A percentile compares a stretch with the other conserved stretches of the same genome.
Conservation (phyloP, 2,113 vertebrate genomes). For the Leiothrix lutea region DNA sequence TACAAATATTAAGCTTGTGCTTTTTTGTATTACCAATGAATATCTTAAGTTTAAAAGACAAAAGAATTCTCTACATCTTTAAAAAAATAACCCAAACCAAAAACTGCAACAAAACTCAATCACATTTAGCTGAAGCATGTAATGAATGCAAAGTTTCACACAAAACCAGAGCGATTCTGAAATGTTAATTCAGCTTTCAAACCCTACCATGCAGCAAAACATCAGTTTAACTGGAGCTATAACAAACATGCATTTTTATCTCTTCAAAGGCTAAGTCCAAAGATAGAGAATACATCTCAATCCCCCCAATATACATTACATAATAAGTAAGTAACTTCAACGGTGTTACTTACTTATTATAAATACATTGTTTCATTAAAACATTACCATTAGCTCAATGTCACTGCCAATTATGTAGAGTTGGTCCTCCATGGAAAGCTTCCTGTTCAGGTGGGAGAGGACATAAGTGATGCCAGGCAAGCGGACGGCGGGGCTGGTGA, state of each 20-base stretch:
- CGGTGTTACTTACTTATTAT: not conserved
- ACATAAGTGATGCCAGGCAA: constrained; percentile 94
- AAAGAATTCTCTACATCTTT: not conserved
- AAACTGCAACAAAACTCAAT: not conserved
- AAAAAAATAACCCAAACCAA: not conserved
- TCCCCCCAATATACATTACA: rapidly evolving
- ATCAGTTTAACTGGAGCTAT: not conserved
- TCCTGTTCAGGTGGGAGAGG: constrained; percentile 94
- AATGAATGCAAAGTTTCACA: not conserved
- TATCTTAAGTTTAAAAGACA: not conserved
- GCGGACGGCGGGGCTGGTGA: constrained; percentile 94
- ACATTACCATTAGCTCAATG: constrained; percentile 94
- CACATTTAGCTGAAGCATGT: not conserved
- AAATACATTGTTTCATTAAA: not conserved
- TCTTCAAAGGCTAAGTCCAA: not conserved
- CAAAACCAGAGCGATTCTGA: not conserved
- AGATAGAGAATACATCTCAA: not conserved
- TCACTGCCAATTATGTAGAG: constrained; percentile 98
- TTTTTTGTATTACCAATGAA: not conserved
- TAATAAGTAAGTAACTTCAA: not conserved
- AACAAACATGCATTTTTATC: not conserved
- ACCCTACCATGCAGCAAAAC: not conserved
- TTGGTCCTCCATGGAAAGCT: constrained; percentile 98
- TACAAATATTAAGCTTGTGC: not conserved
- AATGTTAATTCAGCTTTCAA: not conserved